Base-by-base conservation (phyloP, 2,888 invertebrate species). In the Sussaba pulchella region DNA sequence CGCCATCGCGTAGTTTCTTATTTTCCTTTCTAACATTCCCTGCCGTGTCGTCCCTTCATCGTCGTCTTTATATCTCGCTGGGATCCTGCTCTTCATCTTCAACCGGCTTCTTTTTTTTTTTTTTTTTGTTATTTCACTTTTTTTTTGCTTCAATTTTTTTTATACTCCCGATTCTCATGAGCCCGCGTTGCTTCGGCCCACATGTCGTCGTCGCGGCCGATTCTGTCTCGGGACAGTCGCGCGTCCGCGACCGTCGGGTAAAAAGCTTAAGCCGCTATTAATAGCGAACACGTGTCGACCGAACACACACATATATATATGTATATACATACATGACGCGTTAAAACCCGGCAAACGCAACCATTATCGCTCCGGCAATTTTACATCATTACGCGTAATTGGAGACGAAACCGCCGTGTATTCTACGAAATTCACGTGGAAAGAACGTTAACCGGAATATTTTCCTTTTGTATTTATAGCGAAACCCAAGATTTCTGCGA, bases 301-400 rank as follows among this genome's bases (percentile, higher is more conserved):
- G 64, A 50, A 78, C 67, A 83, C 70, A 12, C 26, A n/a, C 78
- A 78, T 71, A 71, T 31, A 31, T 31, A 31, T 31, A 31, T 31
- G 6, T 31, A 6, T 31, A 31, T 31, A 31, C 6, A 31, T 31
- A 31, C 6, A 6, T 31, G 31, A 31, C 31, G 4, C 31, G 31
- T 31, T 6, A 31, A 31, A 66, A 81, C 81, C 71, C 76, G 63
- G 82, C 72, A 75, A 76, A 73, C 77, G 70, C 76, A 84, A 82
- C 86, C 86, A 86, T 88, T 88, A 88, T 88, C 87, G 85, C 88
- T 83, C n/a, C 85, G 77, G 83, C 87, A 84, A 88, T 88, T 88
- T 88, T 88, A 88, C 88, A 88, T 88, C 88, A 88, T 88, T 88
- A 88, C 85, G 82, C 85, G 85, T 88, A 88, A 88, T 88, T 88